Conservation (phyloP, 2,797 vertebrate species). For the Carcharodon carcharias region DNA sequence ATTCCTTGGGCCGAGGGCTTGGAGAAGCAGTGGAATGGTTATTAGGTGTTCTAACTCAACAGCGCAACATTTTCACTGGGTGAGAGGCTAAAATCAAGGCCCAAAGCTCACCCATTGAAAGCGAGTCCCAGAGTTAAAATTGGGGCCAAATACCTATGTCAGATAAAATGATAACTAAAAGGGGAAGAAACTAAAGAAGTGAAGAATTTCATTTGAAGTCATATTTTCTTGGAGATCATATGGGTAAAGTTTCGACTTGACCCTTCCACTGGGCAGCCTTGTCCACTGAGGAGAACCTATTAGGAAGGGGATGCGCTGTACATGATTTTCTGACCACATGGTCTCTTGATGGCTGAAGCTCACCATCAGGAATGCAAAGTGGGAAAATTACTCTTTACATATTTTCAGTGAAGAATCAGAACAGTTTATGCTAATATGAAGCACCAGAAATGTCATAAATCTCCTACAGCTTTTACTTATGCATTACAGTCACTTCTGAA, state of each 20-base stretch:
- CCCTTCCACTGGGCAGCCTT: background rate
- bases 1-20: background rate
- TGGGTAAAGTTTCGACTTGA: background rate
- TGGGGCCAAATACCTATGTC: background rate
- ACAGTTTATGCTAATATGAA: background rate
- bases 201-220: background rate
- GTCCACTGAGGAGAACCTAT: background rate
- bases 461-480: background rate
- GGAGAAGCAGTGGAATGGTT: background rate
- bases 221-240: background rate
- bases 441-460: conserved; percentile 6
- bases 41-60: background rate
- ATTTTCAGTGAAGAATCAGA: background rate
- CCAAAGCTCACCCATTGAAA: background rate
- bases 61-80: background rate
- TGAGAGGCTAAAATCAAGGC: background rate
- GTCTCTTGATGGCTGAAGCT: background rate
- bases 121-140: background rate
- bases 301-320: background rate
- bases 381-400: background rate
- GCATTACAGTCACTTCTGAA: background rate
- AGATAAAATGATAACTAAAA: background rate
- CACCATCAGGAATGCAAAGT: background rate
- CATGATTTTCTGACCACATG: no score
- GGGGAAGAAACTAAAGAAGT: background rate